phyloP scores from a whole-genome alignment of 2,888 invertebrate species.

The Leptarthrus brevirostris region DNA sequence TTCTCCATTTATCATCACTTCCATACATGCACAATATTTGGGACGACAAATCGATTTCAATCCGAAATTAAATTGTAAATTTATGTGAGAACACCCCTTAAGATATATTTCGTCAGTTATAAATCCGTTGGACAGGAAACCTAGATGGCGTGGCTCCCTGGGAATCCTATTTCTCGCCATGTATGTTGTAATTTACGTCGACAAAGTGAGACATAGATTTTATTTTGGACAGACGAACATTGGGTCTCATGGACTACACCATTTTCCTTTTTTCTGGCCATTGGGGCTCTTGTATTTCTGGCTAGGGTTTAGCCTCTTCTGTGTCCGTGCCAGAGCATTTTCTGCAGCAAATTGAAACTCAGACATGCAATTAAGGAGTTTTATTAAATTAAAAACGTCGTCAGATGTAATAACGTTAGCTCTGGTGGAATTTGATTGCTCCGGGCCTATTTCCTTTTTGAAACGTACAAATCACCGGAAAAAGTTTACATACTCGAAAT shows the following conservation, averaged over 20 bases:
- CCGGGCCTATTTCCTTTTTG: background rate
- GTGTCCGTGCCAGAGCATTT: background rate
- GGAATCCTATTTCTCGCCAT: slow-evolving; percentile 23
- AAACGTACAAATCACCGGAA: background rate
- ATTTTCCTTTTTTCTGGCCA: background rate
- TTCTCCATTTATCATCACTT: slow-evolving; percentile 30
- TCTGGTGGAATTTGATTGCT: no score
- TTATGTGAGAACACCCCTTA: slow-evolving; percentile 30
- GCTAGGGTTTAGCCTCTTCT: background rate
- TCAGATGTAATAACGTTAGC: background rate
- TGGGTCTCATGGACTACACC: background rate
- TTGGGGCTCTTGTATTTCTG: no score
- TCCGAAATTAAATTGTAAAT: slow-evolving; percentile 30
- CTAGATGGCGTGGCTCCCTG: background rate
- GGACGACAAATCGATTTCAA: slow-evolving; percentile 39
- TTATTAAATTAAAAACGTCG: background rate
- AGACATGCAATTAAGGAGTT: background rate
- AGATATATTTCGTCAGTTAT: slow-evolving; percentile 43
- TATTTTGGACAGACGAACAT: slow-evolving; percentile 6
- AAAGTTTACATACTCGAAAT: no score
- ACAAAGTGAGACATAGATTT: slow-evolving; percentile 50
- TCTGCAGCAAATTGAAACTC: background rate
- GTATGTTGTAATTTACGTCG: slow-evolving; percentile 39
- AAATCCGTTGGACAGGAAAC: slow-evolving; percentile 24
- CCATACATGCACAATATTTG: slow-evolving; percentile 25